phyloP scores from a whole-genome alignment of 2,888 invertebrate genomes.

The Leucophenga maculata region DNA sequence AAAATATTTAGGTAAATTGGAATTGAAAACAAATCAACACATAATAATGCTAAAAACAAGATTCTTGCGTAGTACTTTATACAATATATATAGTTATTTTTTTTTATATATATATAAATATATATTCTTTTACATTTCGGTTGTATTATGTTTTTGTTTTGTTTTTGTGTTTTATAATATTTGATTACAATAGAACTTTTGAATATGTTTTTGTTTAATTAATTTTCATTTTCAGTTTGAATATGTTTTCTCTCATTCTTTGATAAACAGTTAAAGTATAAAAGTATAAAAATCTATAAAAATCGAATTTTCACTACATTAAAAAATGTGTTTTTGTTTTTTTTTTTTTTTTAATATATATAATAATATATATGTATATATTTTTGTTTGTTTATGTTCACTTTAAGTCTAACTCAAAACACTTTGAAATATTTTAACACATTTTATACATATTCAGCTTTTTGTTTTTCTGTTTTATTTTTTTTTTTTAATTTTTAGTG shows the following conservation, averaged over 20 bases:
- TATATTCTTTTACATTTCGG: background rate
- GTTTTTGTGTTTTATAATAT: constrained; percentile 9
- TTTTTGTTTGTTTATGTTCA: constrained; percentile 5
- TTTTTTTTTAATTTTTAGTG: constrained; percentile 46
- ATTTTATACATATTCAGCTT: constrained; percentile 33
- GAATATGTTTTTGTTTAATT: constrained; percentile 36
- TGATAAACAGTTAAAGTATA: constrained; percentile 64
- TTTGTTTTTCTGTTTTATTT: constrained; percentile 27
- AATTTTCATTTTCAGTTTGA: constrained; percentile 33
- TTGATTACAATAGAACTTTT: constrained; percentile 5
- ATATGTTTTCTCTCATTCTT: constrained; percentile 22
- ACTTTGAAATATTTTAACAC: background rate
- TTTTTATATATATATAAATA: background rate
- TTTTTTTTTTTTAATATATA: background rate
- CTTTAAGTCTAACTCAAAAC: background rate
- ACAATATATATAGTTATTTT: constrained; percentile 13
- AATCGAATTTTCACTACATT: constrained; percentile 64
- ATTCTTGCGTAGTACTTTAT: no score
- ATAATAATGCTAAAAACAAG: no score
- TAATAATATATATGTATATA: constrained; percentile 14
- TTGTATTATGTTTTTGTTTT: background rate
- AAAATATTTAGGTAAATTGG: no score
- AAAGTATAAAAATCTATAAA: constrained; percentile 68
- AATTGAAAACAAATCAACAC: no score
- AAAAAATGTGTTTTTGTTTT: constrained; percentile 46